Evolutionary conservation across 64 coral and sea anemone species (phyloP), one percentile per base, ranked within the genome.

Genomic region (Astreopora myriophthalma): DNA sequence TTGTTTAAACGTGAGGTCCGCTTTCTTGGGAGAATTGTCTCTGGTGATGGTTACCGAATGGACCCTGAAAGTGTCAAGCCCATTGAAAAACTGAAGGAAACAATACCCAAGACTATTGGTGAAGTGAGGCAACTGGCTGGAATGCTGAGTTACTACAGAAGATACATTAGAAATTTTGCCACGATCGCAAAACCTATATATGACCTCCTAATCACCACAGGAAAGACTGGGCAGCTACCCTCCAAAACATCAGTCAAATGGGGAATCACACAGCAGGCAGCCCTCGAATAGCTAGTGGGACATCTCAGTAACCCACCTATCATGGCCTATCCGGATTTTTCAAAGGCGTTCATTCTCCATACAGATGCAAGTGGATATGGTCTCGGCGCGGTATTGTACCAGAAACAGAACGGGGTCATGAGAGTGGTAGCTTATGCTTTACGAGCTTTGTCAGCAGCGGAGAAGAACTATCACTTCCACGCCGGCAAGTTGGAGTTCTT

Each of bases 161-260:
- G 40, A 44, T 44, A 44, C 40, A 44, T 44, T 44, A 44, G 11
- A 10, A 44, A 44, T 10, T 44, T 1, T 44, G 1, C 40, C 11
- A 44, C 6, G 40, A 44, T 86, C n/a, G 84, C 84, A 39, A 71
- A 39, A 70, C 84, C 84, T 46, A 65, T 86, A 22, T 86, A 86
- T 27, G 63, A 86, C 68, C 29, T 86, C 1, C 37, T 86, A 25
- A 69, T 34, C 55, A 60, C 55, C 20, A 16, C 55, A 60, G 55
- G 55, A 22, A 60, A 60, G 16, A 19, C 10, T 5, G 55, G 2
- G 16, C 2, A 60, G 16, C 16, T 19, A 13, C 55, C 55, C 16
- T 60, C 55, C 10, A 60, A 60, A 19, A 60, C 55, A 60, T 13
- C 55, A 60, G 55, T 60, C 20, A 16, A 11, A 16, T 60, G 55